phyloP scores from a whole-genome alignment of 2,888 invertebrate species.

The Dolomedes plantarius region DNA sequence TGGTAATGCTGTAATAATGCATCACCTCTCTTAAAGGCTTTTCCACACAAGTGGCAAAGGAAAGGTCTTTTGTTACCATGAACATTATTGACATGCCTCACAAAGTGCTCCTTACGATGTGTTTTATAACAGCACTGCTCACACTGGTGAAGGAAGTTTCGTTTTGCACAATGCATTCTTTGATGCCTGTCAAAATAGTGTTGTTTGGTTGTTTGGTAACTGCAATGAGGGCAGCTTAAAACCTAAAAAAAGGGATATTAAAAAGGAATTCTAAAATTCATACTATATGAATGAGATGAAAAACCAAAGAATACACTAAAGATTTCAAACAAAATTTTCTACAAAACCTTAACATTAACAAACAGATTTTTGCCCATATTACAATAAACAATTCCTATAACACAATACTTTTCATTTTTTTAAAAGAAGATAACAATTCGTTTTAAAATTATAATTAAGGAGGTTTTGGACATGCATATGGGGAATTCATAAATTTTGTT shows the following conservation, averaged over 20 bases:
- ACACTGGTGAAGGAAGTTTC: slow-evolving; percentile 75
- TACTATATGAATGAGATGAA: too few species aligned
- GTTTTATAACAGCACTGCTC: slow-evolving; percentile 77
- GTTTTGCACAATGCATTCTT: slow-evolving; percentile 73
- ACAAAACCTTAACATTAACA: too few species aligned
- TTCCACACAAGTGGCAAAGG: slow-evolving; percentile 79
- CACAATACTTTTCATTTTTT: too few species aligned
- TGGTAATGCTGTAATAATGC: slow-evolving; percentile 78
- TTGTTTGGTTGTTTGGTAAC: slow-evolving; percentile 74
- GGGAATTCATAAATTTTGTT: too few species aligned
- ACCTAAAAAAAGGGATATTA: slow-evolving; percentile 35
- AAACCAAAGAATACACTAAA: too few species aligned
- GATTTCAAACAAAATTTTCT: too few species aligned
- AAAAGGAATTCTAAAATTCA: too few species aligned
- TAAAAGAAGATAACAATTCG: too few species aligned
- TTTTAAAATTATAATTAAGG: too few species aligned
- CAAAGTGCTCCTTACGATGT: slow-evolving; percentile 76
- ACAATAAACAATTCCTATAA: too few species aligned
- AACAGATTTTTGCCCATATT: too few species aligned
- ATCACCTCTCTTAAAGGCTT: slow-evolving; percentile 79
- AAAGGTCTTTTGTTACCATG: slow-evolving; percentile 79
- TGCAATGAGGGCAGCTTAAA: slow-evolving; percentile 74
- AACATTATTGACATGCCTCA: slow-evolving; percentile 78
- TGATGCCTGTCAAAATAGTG: slow-evolving; percentile 75
- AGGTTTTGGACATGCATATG: too few species aligned